A percentile compares a stretch with the other conserved stretches of the same genome.
Evolutionary conservation across 2,797 vertebrate genomes (phyloP).

Genomic region (Graptemys geographica): DNA sequence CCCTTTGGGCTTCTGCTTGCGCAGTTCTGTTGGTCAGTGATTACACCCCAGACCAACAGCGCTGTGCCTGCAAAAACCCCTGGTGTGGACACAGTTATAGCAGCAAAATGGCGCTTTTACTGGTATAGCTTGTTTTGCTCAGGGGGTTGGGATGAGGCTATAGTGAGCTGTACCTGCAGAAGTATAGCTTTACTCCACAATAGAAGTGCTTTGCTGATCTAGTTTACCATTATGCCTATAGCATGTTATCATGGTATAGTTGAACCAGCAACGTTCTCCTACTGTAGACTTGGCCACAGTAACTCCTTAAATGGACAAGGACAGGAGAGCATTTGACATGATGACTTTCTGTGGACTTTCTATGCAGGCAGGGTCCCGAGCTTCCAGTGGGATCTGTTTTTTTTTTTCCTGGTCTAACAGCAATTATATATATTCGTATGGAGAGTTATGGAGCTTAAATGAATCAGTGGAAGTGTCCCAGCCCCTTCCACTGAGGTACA

Average conservation of each 20-base stretch:
- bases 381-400: background rate
- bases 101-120: background rate
- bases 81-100: background rate
- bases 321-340: background rate
- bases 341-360: background rate
- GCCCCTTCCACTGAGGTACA: background rate
- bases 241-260: background rate
- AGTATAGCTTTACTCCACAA: background rate
- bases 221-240: background rate
- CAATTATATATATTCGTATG: background rate
- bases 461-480: background rate
- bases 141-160: background rate
- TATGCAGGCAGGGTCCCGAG: background rate
- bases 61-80: background rate
- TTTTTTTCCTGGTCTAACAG: background rate
- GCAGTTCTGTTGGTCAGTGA: accelerated
- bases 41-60: background rate
- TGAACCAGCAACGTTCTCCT: background rate
- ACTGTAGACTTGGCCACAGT: background rate
- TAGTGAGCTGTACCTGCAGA: background rate
- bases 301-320: background rate
- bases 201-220: background rate
- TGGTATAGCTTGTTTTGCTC: background rate
- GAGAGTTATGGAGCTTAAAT: background rate
- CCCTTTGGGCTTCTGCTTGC: background rate